A percentile compares a stretch with the other conserved stretches of the same genome.
phyloP scores from a whole-genome alignment of 1,140 invertebrate species.

The Panulirus ornatus region DNA sequence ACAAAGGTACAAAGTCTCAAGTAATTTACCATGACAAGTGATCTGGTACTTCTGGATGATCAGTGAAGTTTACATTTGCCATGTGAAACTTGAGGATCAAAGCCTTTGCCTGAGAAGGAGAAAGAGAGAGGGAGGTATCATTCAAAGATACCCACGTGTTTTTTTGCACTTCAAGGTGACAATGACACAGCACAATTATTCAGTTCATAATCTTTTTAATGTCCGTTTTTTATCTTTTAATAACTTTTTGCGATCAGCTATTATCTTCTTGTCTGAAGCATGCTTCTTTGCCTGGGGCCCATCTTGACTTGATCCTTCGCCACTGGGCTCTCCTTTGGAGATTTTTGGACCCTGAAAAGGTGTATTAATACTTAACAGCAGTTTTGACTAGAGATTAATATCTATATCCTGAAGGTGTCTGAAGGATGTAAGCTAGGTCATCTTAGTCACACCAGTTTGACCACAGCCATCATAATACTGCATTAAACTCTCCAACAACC shows the following conservation, averaged over 20 bases:
- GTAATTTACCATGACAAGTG: not conserved
- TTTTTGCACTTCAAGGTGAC: constrained; percentile 54
- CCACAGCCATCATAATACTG: no score
- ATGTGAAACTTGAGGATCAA: constrained; percentile 21
- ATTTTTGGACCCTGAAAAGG: constrained; percentile 70
- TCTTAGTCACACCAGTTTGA: no score
- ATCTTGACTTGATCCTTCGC: constrained; percentile 77
- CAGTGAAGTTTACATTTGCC: not conserved
- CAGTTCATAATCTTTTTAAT: constrained; percentile 89
- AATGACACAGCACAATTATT: not conserved
- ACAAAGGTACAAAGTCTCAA: not conserved
- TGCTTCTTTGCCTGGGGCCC: constrained; percentile 91
- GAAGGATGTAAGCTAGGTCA: no score
- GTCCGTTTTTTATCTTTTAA: constrained; percentile 92
- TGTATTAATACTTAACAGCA: no score
- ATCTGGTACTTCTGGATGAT: not conserved
- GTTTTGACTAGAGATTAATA: no score
- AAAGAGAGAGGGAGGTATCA: not conserved
- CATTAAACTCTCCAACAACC: no score
- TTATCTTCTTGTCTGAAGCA: constrained; percentile 88
- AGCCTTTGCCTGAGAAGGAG: constrained; percentile 9
- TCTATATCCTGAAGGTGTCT: no score
- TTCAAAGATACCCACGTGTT: constrained; percentile 24
- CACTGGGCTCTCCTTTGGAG: constrained; percentile 64
- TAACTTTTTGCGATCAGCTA: constrained; percentile 87